Conservation (phyloP, 2,113 vertebrate species). For the Epinephelus fuscoguttatus region DNA sequence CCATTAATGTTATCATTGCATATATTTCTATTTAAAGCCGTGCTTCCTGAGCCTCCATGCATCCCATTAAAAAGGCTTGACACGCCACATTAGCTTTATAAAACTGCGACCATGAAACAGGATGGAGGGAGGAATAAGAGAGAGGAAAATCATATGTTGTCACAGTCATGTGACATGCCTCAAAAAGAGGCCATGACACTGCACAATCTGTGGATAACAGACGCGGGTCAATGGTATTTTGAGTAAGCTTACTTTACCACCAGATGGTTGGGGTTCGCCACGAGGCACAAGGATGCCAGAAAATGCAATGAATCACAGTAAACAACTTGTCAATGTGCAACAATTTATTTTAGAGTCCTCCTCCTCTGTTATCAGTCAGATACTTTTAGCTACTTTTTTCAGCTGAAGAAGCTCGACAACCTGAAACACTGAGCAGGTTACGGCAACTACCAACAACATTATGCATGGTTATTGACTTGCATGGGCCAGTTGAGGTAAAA, state of each 20-base stretch:
- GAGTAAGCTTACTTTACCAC: slow-evolving; percentile 32
- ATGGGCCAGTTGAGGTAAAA: slow-evolving; percentile 40
- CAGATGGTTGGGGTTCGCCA: slow-evolving; percentile 55
- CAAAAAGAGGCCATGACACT: slow-evolving; percentile 56
- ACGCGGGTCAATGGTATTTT: slow-evolving; percentile 45
- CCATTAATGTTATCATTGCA: slow-evolving; percentile 63
- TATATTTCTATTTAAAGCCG: slow-evolving; percentile 85
- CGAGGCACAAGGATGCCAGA: slow-evolving; percentile 27
- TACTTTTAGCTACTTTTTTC: neutral
- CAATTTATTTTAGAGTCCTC: neutral
- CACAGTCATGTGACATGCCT: slow-evolving; percentile 51
- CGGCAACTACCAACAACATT: slow-evolving; percentile 9
- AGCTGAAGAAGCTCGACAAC: neutral
- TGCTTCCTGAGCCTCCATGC: slow-evolving; percentile 87
- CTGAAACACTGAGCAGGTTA: slow-evolving; percentile 8
- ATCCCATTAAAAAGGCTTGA: slow-evolving; percentile 93
- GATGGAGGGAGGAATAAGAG: slow-evolving; percentile 44
- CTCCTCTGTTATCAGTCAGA: neutral
- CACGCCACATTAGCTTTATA: slow-evolving; percentile 91
- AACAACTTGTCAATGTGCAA: slow-evolving; percentile 34
- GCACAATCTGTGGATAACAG: slow-evolving; percentile 55
- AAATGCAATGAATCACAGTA: slow-evolving; percentile 32
- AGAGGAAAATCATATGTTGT: slow-evolving; percentile 63
- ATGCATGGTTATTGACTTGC: slow-evolving; percentile 31
- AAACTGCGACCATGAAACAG: slow-evolving; percentile 81